Percentiles rank a stretch among this genome's conserved stretches.
These are phyloP conservation scores for Nothoprocta perdicaria DNA, from an alignment of 2,113 vertebrate genomes.

Conservation along the genomic window DNA sequence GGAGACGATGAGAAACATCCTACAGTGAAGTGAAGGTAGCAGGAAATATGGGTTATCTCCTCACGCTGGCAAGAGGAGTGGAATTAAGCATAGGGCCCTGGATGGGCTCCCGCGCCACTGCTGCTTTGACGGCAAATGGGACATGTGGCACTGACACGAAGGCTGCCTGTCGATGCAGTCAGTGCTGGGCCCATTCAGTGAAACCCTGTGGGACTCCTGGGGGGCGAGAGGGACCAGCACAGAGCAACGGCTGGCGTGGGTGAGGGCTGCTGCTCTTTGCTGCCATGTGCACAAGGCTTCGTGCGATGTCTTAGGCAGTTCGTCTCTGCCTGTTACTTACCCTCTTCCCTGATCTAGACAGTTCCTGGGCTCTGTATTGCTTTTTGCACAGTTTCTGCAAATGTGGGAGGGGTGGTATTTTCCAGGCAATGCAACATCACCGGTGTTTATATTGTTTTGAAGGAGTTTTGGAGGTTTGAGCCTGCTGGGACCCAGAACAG, in stretches of 20 bases:
- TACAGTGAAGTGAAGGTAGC: neutral
- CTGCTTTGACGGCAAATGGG: neutral
- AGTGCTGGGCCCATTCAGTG: fast-evolving
- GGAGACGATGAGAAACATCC: neutral
- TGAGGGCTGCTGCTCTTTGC: neutral
- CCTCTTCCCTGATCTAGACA: neutral
- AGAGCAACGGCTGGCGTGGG: neutral
- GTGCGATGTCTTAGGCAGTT: neutral
- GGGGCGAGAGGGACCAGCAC: neutral
- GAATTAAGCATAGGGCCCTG: neutral
- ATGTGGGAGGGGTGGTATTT: conserved; percentile 9
- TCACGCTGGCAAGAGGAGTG: neutral
- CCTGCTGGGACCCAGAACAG: conserved; percentile 29
- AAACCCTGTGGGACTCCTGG: neutral
- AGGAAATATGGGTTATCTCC: neutral
- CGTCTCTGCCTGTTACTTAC: neutral
- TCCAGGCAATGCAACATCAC: conserved; percentile 37
- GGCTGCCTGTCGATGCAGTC: neutral
- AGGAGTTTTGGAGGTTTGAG: neutral
- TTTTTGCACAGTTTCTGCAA: conserved; percentile 35
- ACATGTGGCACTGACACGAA: neutral
- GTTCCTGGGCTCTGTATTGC: conserved; percentile 9
- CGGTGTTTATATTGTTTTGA: conserved; percentile 35
- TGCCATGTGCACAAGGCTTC: neutral
- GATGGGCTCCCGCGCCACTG: neutral